Evolutionary conservation across 2,888 invertebrate species (phyloP).

Genomic region (Hermaeophaga mercurialis): DNA sequence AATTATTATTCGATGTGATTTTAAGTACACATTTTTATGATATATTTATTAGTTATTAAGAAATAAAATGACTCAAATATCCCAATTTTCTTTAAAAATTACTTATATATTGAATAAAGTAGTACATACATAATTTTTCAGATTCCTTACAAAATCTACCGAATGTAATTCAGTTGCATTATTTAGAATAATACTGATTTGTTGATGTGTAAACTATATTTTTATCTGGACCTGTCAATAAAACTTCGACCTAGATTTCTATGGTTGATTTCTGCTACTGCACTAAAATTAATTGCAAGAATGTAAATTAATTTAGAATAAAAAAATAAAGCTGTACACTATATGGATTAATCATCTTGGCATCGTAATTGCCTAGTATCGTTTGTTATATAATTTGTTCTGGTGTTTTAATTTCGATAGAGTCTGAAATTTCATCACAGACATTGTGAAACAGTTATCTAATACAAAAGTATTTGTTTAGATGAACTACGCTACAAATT

Average conservation of each 20-base stretch:
- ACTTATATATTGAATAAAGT: no score
- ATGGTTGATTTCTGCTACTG: neutral
- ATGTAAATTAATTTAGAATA: neutral
- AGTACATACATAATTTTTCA: no score
- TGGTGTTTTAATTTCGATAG: constrained; percentile 2
- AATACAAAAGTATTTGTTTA: constrained; percentile 11
- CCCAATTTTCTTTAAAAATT: no score
- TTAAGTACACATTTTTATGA: no score
- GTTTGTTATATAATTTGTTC: constrained; percentile 11
- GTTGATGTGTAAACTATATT: neutral
- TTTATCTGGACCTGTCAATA: constrained; percentile 11
- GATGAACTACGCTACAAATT: constrained; percentile 1
- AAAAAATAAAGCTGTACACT: neutral
- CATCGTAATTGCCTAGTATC: constrained; percentile 9
- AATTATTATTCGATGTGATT: no score
- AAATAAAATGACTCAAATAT: no score
- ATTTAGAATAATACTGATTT: no score
- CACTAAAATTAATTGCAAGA: neutral
- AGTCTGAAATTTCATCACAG: neutral
- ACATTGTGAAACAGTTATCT: constrained; percentile 13
- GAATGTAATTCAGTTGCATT: no score
- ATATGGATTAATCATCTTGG: constrained; percentile 7
- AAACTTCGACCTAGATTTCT: constrained; percentile 5
- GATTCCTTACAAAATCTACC: no score
- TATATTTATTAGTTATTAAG: no score